Evolutionary conservation across 2,797 vertebrate genomes (phyloP), one percentile per base, ranked within the genome.

Genomic region (Capromys pilorides): DNA sequence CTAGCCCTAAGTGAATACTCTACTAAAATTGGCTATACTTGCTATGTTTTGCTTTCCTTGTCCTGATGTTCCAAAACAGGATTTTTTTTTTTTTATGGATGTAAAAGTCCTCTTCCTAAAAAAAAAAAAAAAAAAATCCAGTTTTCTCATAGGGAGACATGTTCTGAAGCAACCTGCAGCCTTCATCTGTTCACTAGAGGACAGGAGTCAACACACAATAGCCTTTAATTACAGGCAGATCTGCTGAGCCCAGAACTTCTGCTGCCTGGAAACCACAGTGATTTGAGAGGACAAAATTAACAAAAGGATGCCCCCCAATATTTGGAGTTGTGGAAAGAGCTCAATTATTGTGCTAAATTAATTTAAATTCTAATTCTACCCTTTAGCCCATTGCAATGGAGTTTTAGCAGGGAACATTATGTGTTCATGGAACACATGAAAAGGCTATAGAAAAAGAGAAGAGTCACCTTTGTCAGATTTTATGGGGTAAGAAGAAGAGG

Each of bases 221-320:
- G 93, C 16, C 36, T 49, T 59, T 94, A 90, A 92, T 93, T 90
- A 89, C 31, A 33, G 77, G 36, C 59, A 51, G 54, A 18, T 89
- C 59, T 91, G 86, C 83, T 84, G 83, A 86, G 75, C 78, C 31
- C 79, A 89, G 92, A 62, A 39, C 33, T 93, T 75, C 64, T 80
- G 69, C 36, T 64, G 93, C 90, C 83, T 96, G 87, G 77, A 94
- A 96, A 77, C 45, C 36, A 3, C 49, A 88, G 64, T 2, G 19
- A 64, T 81, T 96, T 92, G 36, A 84, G 26, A 95, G 61, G 84
- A 93, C 21, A 75, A 91, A 66, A 57, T 94, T 88, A 78, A 94
- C 85, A 86, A 94, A 88, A 90, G 62, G 62, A 91, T 90, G 49
- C 18, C 77, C 36, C 36, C 28, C 88, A 33, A 39, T 87, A 77